A percentile compares a stretch with the other conserved stretches of the same genome.
phyloP scores from a whole-genome alignment of 2,113 vertebrate genomes.

The Rutilus rutilus region DNA sequence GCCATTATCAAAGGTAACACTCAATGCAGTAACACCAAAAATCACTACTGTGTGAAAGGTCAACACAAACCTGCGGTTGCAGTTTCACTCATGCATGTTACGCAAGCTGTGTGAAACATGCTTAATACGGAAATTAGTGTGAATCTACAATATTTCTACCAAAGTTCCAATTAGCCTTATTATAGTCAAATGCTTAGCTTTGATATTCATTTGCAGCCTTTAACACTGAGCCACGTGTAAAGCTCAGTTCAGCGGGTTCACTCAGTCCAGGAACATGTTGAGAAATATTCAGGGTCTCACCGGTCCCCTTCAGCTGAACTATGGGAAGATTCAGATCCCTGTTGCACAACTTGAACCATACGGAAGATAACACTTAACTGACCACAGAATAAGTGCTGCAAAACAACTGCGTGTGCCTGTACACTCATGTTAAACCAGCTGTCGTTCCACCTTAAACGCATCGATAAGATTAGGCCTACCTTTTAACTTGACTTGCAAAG shows the following conservation, averaged over 20 bases:
- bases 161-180: neutral
- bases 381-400: no score
- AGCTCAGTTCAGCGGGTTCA: neutral
- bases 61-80: no score
- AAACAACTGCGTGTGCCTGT: conserved; percentile 2
- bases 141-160: neutral
- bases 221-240: neutral
- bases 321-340: neutral
- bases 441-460: neutral
- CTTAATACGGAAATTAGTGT: neutral
- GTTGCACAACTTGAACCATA: conserved; percentile 8
- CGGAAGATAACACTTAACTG: neutral
- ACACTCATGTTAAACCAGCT: neutral
- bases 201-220: neutral
- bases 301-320: neutral
- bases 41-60: neutral
- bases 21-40: neutral
- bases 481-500: neutral
- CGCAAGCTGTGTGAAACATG: neutral
- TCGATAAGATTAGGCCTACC: neutral
- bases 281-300: neutral
- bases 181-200: neutral
- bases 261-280: neutral
- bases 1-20: neutral
- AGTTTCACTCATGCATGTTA: neutral